phyloP scores from a whole-genome alignment of 2,888 invertebrate genomes.

The Zygothrica quintamaculata region DNA sequence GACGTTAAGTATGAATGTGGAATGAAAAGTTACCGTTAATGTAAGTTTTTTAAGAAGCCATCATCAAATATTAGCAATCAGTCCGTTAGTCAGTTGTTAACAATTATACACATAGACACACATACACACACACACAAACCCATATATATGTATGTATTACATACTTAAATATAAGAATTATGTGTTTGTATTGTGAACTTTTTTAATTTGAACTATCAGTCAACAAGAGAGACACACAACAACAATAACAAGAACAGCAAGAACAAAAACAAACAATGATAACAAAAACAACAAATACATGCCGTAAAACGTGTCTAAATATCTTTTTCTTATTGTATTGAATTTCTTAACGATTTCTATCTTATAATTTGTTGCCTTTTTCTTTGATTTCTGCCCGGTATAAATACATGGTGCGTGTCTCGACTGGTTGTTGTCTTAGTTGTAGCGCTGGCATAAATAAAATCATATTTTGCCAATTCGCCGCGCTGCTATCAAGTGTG shows the following conservation, averaged over 20 bases:
- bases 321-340: no score
- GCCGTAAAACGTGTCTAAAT: constrained; percentile 14
- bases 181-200: constrained; percentile 4
- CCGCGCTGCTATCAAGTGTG: constrained; percentile 10
- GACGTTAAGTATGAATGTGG: constrained; percentile 56
- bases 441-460: no score
- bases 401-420: constrained; percentile 6
- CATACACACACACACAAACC: constrained; percentile 21
- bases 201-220: constrained; percentile 25
- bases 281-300: constrained; percentile 36
- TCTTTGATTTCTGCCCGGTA: no score
- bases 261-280: no score
- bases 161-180: not conserved
- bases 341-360: no score
- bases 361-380: no score
- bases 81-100: constrained; percentile 58
- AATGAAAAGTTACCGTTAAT: constrained; percentile 53
- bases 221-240: constrained; percentile 13
- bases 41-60: constrained; percentile 44
- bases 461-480: constrained; percentile 18
- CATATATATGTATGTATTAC: not conserved
- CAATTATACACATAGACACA: constrained; percentile 31
- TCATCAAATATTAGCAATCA: constrained; percentile 17
- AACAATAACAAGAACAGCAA: no score
- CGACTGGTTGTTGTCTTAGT: not conserved